Conservation (phyloP, 2,113 vertebrate genomes). For the Megaptera novaeangliae region DNA sequence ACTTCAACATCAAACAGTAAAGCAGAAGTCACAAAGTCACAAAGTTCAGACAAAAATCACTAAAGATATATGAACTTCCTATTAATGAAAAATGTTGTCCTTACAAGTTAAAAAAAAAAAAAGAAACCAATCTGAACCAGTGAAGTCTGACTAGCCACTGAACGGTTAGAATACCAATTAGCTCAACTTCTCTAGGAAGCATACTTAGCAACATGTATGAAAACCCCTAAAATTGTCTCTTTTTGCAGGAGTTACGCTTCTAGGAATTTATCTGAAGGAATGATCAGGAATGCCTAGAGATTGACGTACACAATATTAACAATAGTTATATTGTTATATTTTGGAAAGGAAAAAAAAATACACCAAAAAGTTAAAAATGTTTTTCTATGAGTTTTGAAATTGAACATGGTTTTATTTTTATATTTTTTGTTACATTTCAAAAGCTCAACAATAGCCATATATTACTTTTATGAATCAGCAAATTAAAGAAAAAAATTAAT, state of each 20-base stretch:
- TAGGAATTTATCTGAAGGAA: not conserved
- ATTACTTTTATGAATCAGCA: not conserved
- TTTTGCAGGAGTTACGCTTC: not conserved
- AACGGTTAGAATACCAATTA: not conserved
- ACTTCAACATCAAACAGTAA: not conserved
- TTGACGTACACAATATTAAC: not conserved
- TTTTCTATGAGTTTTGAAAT: conserved; percentile 32
- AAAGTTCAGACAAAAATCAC: not conserved
- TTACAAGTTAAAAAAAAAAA: not conserved
- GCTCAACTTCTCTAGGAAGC: not conserved
- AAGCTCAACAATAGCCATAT: not conserved
- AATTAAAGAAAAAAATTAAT: not conserved
- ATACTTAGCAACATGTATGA: not conserved
- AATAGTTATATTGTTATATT: not conserved
- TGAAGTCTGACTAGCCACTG: not conserved
- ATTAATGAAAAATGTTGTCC: not conserved
- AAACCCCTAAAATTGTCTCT: not conserved
- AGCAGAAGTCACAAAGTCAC: not conserved
- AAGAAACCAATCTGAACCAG: not conserved
- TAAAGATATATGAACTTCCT: not conserved
- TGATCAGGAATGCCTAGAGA: not conserved
- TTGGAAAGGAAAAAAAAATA: not conserved
- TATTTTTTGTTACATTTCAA: not conserved
- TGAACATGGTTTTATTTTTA: not conserved
- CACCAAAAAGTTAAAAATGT: not conserved